Conservation (phyloP, 2,888 invertebrate genomes). For the Dynastes tityus region DNA sequence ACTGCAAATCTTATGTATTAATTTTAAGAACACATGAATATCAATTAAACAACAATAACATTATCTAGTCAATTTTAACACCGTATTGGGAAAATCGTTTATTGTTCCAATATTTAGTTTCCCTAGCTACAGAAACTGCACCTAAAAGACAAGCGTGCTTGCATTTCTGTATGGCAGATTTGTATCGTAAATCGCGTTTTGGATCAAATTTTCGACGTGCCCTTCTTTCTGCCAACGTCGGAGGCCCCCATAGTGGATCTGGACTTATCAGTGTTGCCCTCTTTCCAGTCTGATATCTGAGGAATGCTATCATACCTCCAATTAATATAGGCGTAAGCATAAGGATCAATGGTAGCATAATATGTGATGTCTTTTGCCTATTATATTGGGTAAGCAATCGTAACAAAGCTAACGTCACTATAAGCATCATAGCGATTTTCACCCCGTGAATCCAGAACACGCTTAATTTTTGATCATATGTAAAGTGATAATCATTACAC, state of each 20-base stretch:
- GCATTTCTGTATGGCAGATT: constrained; percentile 34
- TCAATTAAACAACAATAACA: background rate
- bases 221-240: background rate
- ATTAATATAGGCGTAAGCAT: constrained; percentile 18
- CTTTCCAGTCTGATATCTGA: constrained; percentile 34
- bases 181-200: constrained; percentile 43
- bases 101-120: constrained; percentile 41
- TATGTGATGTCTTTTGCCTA: too few relatives aligned
- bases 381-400: background rate
- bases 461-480: constrained; percentile 47
- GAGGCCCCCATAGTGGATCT: constrained; percentile 45
- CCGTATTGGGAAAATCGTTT: constrained; percentile 28
- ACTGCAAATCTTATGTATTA: too few relatives aligned
- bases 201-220: constrained; percentile 47
- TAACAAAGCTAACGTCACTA: constrained; percentile 61
- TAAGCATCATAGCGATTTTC: constrained; percentile 66
- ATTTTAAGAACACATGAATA: too few relatives aligned
- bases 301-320: constrained; percentile 14
- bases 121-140: constrained; percentile 10
- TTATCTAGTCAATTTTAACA: constrained; percentile 6
- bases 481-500: constrained; percentile 50
- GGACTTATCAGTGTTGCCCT: constrained; percentile 34
- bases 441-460: constrained; percentile 47
- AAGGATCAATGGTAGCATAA: background rate
- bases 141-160: constrained; percentile 45